Evolutionary conservation across 2,888 invertebrate species (phyloP).

Genomic region (Leucoma salicis): DNA sequence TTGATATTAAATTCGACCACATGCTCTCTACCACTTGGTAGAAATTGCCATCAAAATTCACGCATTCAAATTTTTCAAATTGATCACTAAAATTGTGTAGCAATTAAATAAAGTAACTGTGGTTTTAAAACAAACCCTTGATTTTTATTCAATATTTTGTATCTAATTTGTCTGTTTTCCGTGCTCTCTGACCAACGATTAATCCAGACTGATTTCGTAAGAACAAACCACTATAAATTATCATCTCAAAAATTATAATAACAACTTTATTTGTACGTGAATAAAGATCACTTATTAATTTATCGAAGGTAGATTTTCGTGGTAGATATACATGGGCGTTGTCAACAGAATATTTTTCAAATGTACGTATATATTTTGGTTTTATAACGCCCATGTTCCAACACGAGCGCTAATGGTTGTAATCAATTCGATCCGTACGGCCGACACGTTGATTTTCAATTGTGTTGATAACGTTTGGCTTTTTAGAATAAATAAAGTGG

Average conservation of each 20-base stretch:
- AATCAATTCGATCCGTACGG: conserved; percentile 66
- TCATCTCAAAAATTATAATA: background rate
- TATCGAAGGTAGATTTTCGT: conserved; percentile 3
- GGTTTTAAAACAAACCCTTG: conserved; percentile 46
- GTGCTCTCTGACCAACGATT: conserved; percentile 59
- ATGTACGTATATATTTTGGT: conserved; percentile 59
- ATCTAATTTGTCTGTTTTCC: conserved; percentile 73
- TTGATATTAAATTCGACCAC: too few species aligned
- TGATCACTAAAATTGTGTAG: conserved; percentile 21
- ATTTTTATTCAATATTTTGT: conserved; percentile 66
- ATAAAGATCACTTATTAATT: conserved; percentile 26
- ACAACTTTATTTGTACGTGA: background rate
- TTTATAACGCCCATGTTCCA: conserved; percentile 68
- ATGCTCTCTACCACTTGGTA: background rate
- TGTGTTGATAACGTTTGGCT: conserved; percentile 34
- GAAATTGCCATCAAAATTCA: background rate
- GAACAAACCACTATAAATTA: conserved; percentile 25
- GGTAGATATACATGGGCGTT: conserved; percentile 50
- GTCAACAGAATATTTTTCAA: conserved; percentile 70
- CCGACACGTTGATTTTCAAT: conserved; percentile 39
- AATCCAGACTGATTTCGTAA: conserved; percentile 71
- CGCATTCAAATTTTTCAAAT: conserved; percentile 2
- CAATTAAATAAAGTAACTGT: conserved; percentile 35
- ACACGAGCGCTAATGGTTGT: conserved; percentile 69
- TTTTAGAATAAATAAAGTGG: conserved; percentile 27